Base-by-base conservation (phyloP, 92 coral and sea anemone species). In the Paramuricea clavata region DNA sequence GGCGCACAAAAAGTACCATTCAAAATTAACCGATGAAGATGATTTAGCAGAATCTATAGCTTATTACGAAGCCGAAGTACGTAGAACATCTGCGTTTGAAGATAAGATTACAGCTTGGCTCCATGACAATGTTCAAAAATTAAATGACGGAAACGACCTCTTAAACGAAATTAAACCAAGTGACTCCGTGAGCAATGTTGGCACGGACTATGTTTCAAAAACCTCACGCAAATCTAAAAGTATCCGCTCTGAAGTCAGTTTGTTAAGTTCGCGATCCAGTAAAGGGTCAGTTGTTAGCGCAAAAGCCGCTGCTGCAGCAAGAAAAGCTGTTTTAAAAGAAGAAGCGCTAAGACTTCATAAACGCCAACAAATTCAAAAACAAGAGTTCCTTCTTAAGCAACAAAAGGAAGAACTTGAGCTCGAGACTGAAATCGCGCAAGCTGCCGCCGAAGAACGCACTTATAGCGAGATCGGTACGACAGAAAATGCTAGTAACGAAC, bases 401-500 rank as follows among this genome's bases (percentile, higher is more conserved):
- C 54, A 52, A 39, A 91, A 50, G 27, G 87, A 73, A 56, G 86
- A 88, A 21, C 74, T 91, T 33, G 89, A 87, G 34, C 86, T 91
- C 44, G 81, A 91, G 78, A 87, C 93, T 19, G 83, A 87, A 23
- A 81, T 87, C 11, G 91, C 82, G 62, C 85, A 82, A 47, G 91
- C 90, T 12, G 82, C 61, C 26, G 93, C 93, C 2, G 89, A 89
- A 50, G 87, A 89, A 64, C 78, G 44, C 19, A 60, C 83, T 10
- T 82, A 83, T 78, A 78, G 31, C 22, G 85, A 90, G 61, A 52
- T 76, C 23, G 82, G 68, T 56, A 56, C 22, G 35, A 2, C 68
- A 2, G 68, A 76, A 76, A 76, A 76, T 26, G 82, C 26, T 19
- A 54, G 19, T 47, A 17, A 3, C 17, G 31, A 73, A 1, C 79